Base-by-base conservation (phyloP, 2,888 invertebrate genomes). In the Papilio demoleus region DNA sequence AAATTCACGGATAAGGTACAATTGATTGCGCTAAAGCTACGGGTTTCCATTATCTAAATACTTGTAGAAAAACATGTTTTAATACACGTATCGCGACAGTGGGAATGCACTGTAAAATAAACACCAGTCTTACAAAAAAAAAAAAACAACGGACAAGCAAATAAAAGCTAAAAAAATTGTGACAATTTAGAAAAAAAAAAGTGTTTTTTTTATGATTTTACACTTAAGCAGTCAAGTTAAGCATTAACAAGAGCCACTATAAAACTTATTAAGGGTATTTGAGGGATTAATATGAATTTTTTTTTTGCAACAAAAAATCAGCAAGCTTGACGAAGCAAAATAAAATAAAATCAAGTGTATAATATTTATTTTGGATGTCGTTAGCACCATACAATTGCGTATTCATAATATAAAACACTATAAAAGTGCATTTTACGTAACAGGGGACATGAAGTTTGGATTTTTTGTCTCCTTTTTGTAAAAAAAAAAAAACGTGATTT, bases 281-380 rank as follows among this genome's bases (percentile, higher is more conserved):
- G 4, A 24, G n/a, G 2, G 4, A 24, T 2, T 27, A 42, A 42
- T 2, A 22, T 11, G 2, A 9, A 31, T n/a, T 50, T 50, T 50
- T 34, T 50, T 6, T 2, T 27, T 6, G 27, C 27, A 17, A 56
- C 19, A 58, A 34, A 40, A 58, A 17, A 45, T 34, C n/a, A 47
- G 40, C 19, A 67, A 62, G 67, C 67, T n/a, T 9, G 58, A 45
- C 40, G 1, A 59, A 68, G 64, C 64, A 73, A 68, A 72, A 69
- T 74, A 75, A 77, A 75, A 66, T 74, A 77, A 72, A 72, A 64
- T 59, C 80, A 74, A 78, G 82, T 87, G 83, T 81, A 80, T 75
- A 85, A 82, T 78, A 75, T 87, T 86, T 88, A 87, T 84, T 85
- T 72, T 56, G 70, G 65, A 72, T 63, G 68, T 63, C 68, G 69